A percentile compares a stretch with the other conserved stretches of the same genome.
Conservation (phyloP, 2,888 invertebrate genomes). For the Eulithis prunata region DNA sequence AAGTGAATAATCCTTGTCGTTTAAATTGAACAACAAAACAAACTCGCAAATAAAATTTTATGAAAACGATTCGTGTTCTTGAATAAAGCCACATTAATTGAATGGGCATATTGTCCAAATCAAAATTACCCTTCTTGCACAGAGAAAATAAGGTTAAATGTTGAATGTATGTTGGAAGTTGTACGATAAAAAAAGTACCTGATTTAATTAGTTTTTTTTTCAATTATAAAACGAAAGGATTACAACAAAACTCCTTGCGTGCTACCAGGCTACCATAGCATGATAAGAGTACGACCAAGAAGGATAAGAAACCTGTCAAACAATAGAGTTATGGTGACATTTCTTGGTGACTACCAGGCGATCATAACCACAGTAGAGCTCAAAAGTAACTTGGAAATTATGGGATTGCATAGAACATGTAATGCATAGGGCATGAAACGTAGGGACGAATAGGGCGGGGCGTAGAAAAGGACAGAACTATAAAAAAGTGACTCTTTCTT, state of each 20-base stretch:
- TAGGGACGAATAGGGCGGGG: constrained; percentile 36
- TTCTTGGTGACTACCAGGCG: constrained; percentile 39
- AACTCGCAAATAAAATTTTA: background rate
- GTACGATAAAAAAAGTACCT: background rate
- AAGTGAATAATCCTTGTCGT: background rate
- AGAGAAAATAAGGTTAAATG: background rate
- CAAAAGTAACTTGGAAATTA: constrained; percentile 1
- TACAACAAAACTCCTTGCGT: constrained; percentile 21
- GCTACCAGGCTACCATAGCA: constrained; percentile 29
- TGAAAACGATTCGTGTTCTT: constrained; percentile 1
- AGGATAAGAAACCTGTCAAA: constrained; percentile 22
- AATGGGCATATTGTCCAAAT: background rate
- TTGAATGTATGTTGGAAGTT: background rate
- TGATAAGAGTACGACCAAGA: constrained; percentile 3
- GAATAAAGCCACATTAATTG: background rate
- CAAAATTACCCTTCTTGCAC: background rate
- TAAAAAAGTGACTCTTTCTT: constrained; percentile 26
- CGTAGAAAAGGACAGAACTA: constrained; percentile 41
- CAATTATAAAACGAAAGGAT: constrained; percentile 24
- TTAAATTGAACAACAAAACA: background rate
- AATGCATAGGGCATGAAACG: constrained; percentile 19
- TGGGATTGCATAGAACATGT: constrained; percentile 3
- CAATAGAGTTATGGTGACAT: constrained; percentile 41
- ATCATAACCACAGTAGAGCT: constrained; percentile 30
- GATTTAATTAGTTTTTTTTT: constrained; percentile 21